phyloP scores from a whole-genome alignment of 1,140 invertebrate species.

The Drosophila repletoides region DNA sequence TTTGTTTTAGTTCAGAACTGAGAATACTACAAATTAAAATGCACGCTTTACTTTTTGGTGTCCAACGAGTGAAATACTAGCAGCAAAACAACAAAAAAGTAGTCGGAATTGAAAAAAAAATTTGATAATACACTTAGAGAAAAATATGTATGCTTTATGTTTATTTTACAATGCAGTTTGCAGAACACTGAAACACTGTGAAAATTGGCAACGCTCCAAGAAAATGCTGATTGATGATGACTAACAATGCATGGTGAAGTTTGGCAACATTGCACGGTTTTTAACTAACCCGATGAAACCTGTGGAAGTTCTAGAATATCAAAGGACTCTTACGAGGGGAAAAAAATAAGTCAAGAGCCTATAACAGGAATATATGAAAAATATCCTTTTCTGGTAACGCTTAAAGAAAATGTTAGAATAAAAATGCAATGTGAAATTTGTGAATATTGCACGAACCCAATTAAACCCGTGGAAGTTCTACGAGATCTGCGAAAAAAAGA shows the following conservation, averaged over 20 bases:
- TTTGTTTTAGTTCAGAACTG: conserved; percentile 8
- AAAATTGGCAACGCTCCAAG: not conserved
- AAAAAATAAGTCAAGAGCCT: too few species aligned
- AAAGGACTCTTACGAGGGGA: too few species aligned
- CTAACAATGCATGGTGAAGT: not conserved
- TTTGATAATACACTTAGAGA: conserved; percentile 6
- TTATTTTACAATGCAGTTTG: conserved; percentile 25
- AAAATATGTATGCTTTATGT: not conserved
- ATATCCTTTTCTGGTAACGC: too few species aligned
- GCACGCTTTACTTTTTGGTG: not conserved
- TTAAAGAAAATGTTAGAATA: too few species aligned
- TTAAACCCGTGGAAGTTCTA: too few species aligned
- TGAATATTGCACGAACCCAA: too few species aligned
- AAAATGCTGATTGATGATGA: not conserved
- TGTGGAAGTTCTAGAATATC: too few species aligned
- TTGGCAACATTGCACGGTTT: not conserved
- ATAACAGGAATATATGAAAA: too few species aligned
- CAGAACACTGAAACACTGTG: not conserved
- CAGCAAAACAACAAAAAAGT: conserved; percentile 5
- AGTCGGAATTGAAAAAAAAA: not conserved
- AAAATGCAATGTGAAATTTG: too few species aligned
- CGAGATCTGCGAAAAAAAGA: too few species aligned
- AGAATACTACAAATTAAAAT: conserved; percentile 35
- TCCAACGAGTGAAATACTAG: not conserved
- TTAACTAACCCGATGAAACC: too few species aligned